Conservation (phyloP, 2,888 invertebrate species). For the Litoditis marina region DNA sequence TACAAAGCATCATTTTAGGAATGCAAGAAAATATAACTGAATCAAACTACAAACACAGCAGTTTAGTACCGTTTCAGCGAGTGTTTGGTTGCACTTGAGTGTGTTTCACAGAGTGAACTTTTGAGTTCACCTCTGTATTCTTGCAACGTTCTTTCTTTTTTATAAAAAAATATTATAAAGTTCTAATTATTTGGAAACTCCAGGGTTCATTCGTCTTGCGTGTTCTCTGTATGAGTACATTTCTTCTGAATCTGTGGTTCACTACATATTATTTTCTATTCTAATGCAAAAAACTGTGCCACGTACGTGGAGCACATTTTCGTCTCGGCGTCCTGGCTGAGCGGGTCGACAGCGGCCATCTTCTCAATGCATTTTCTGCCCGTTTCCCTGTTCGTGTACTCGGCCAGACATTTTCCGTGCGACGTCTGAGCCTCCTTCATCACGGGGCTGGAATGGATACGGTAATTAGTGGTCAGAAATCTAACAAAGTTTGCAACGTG, state of each 20-base stretch:
- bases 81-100: too few species aligned
- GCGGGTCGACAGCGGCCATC: constrained; percentile 44
- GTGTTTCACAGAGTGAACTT: too few species aligned
- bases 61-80: too few species aligned
- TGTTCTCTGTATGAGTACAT: neutral
- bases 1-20: too few species aligned
- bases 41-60: too few species aligned
- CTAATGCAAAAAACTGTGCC: neutral
- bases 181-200: neutral
- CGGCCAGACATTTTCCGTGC: constrained; percentile 32
- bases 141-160: neutral
- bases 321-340: constrained; percentile 41
- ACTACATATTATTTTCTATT: neutral
- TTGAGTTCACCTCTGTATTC: too few species aligned
- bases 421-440: constrained; percentile 33
- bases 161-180: neutral
- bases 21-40: too few species aligned
- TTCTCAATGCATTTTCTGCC: constrained; percentile 47
- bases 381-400: constrained; percentile 34
- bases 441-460: constrained; percentile 20
- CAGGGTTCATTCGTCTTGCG: too few species aligned
- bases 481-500: too few species aligned
- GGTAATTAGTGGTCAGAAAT: too few species aligned
- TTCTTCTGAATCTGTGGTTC: neutral
- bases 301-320: constrained; percentile 46